Base-by-base conservation (phyloP, 1,140 invertebrate species). In the Bombus ignitus region DNA sequence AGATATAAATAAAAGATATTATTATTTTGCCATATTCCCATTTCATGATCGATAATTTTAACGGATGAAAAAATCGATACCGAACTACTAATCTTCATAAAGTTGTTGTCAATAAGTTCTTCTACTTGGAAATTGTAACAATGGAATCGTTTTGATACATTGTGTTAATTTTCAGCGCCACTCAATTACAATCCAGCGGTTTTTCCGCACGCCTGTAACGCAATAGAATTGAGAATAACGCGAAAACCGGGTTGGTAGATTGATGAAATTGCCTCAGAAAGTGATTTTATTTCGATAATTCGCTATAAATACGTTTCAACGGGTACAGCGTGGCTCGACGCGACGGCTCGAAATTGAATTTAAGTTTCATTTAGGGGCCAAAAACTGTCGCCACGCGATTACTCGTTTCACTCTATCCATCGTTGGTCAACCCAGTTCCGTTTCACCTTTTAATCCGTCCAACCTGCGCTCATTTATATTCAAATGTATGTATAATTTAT, bases 281-380 rank as follows among this genome's bases (percentile, higher is more conserved):
- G 70, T 66, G 83, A 85, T 85, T 85, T 85, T 85, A 85, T 85
- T 85, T 85, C 83, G 62, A 85, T 81, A 81, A 85, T 85, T 85
- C 71, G 77, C 35, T 57, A 68, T 81, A 81, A 85, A 85, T 85
- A 85, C 83, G 83, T 81, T 72, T 47, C 35, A 35, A 32, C 18
- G 47, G 44, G 6, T 53, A 22, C 6, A 53, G 32, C 12, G 13
- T 37, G 44, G 22, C 77, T 32, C 18, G 5, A 72, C 57, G 28
- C 39, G 68, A 81, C 78, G 35, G 53, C 8, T 10, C 35, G 57
- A 81, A 85, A 85, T 85, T 74, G 70, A 73, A 85, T 85, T 85
- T 74, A 81, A 81, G 83, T 85, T 85, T 79, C 70, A 85, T 74
- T 85, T 44, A 59, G 57, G 35, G 68, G 22, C 75, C 42, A 65